These are phyloP conservation scores for Phortica variegata DNA, from an alignment of 1,140 invertebrate genomes.

Conservation along the genomic window DNA sequence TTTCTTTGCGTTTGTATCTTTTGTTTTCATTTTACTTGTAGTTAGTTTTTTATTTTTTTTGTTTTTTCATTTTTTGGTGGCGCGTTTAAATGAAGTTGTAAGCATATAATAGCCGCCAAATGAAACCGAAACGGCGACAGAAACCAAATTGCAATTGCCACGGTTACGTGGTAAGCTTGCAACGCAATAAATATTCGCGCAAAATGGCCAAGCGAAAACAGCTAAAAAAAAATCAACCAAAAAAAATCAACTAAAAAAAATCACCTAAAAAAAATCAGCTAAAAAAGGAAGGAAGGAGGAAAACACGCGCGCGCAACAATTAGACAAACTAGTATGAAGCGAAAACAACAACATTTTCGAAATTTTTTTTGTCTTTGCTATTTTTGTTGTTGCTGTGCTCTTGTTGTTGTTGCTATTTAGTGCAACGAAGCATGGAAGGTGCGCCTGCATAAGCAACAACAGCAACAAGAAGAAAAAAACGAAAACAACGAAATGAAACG, in stretches of 20 bases:
- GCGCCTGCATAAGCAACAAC: too few species aligned
- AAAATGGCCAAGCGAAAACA: conserved; percentile 24
- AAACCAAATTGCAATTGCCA: too few species aligned
- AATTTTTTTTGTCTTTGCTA: too few species aligned
- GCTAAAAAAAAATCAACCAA: conserved; percentile 39
- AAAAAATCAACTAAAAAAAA: conserved; percentile 55
- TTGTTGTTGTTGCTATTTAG: too few species aligned
- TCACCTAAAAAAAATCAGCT: conserved; percentile 55
- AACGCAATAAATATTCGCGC: conserved; percentile 19
- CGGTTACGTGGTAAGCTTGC: too few species aligned
- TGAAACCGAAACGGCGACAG: not conserved
- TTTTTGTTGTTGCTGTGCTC: too few species aligned
- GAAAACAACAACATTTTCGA: not conserved
- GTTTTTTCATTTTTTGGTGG: too few species aligned
- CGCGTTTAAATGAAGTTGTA: conserved; percentile 41
- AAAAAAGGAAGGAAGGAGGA: conserved; percentile 20
- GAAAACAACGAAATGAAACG: conserved; percentile 5
- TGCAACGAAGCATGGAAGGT: too few species aligned
- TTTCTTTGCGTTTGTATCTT: too few species aligned
- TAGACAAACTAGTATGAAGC: conserved; percentile 18
- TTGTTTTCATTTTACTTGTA: too few species aligned
- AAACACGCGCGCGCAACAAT: conserved; percentile 50
- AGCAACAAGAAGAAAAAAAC: conserved; percentile 10
- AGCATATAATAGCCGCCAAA: conserved; percentile 17
- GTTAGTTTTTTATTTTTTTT: too few species aligned